Base-by-base conservation (phyloP, 2,113 vertebrate genomes). In the Hirundichthys speculiger region DNA sequence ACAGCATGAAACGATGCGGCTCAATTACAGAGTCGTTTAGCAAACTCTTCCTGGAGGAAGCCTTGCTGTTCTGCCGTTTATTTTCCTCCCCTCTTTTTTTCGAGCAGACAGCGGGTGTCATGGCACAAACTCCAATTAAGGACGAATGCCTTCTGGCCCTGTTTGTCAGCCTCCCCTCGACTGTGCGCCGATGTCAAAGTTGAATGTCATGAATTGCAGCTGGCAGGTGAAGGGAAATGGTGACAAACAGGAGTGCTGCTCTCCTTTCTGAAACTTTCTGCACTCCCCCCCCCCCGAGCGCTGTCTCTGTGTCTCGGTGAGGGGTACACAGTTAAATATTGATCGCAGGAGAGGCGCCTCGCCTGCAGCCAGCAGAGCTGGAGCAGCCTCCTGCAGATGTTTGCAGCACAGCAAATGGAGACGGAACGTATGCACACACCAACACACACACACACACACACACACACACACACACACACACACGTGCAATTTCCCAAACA, bases 361-460 rank as follows among this genome's bases (percentile, higher is more conserved):
- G 65, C 73, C 73, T 76, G 68, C 70, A 86, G 86, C 75, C 71
- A 83, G 52, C 56, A 48, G 11, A 34, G 65, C 79, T 82, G 64
- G 64, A 75, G 27, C 77, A 76, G 71, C 79, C 85, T 85, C 86
- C 86, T 88, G 87, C 89, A 90, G 86, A 90, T 89, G 87, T 91
- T 88, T 80, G 70, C 64, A 56, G 57, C 53, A 38, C 40, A 60
- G 62, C 71, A 79, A 86, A 88, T 71, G 69, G 51, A 85, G 77
- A 82, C 59, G 72, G 48, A 72, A 58, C 72, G 60, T 82, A 55
- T 70, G 79, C 30, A 66, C 65, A 77, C 55, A 76, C 24, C 42
- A 14, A 41, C 48, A n/a, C n/a, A n/a, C 55, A 61, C 38, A 13
- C 52, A 53, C 24, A 25, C 25, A 51, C 42, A 67, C 40, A 54